phyloP scores from a whole-genome alignment of 2,113 vertebrate genomes.

The Pogonocichla stellata region DNA sequence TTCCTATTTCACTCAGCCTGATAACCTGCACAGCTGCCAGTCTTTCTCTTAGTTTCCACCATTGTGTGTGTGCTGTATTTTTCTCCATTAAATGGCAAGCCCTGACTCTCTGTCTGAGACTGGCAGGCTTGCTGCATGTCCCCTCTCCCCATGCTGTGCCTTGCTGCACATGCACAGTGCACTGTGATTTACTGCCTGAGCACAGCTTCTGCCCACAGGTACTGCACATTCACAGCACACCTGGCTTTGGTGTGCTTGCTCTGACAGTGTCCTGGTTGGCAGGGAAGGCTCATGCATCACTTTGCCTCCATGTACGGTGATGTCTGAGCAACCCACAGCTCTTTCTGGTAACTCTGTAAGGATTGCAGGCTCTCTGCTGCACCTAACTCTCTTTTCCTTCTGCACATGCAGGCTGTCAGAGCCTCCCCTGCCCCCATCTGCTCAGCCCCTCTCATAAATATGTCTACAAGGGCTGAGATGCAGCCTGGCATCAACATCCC shows the following conservation, averaged over 20 bases:
- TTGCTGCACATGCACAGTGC: rapidly evolving
- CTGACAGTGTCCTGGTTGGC: not conserved
- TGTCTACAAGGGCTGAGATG: not conserved
- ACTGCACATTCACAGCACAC: not conserved
- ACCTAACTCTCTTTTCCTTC: not conserved
- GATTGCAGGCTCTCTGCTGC: not conserved
- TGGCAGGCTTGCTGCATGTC: rapidly evolving
- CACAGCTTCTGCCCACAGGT: not conserved
- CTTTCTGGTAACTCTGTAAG: not conserved
- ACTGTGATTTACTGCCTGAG: not conserved
- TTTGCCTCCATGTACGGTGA: not conserved
- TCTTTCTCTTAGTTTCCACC: not conserved
- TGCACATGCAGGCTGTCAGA: rapidly evolving
- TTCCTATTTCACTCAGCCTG: not conserved
- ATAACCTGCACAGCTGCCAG: not conserved
- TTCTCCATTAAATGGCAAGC: not conserved
- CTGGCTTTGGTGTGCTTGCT: not conserved
- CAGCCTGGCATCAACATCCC: not conserved
- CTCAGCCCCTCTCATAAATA: not conserved
- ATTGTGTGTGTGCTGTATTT: not conserved
- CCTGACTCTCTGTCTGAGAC: not conserved
- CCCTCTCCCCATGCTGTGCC: not conserved
- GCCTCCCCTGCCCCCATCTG: not conserved
- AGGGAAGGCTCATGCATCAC: not conserved
- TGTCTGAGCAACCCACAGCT: not conserved